Conservation (phyloP, 2,797 vertebrate species). For the Microctenopoma stevenorrisi region DNA sequence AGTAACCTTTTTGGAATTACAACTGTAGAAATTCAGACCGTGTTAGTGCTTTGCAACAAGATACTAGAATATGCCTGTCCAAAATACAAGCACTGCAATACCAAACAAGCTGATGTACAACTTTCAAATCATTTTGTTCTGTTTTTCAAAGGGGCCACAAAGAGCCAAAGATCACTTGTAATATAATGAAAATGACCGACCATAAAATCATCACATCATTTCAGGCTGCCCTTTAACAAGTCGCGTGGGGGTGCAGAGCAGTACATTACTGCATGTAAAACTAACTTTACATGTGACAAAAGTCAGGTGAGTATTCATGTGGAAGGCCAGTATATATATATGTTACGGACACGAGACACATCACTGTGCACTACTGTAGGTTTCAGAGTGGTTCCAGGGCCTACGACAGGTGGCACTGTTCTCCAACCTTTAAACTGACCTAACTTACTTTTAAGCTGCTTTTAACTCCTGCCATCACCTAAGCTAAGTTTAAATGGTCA, state of each 20-base stretch:
- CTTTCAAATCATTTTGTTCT: conserved; percentile 8
- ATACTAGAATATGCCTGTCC: neutral
- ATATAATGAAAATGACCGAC: conserved; percentile 29
- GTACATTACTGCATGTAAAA: neutral
- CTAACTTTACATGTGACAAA: neutral
- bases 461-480: too few species aligned
- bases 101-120: neutral
- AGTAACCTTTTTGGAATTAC: neutral
- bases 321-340: too few species aligned
- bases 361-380: too few species aligned
- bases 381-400: too few species aligned
- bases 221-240: conserved; percentile 7
- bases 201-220: conserved; percentile 42
- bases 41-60: neutral
- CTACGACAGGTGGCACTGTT: too few species aligned
- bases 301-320: too few species aligned
- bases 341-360: too few species aligned
- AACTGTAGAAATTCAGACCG: neutral
- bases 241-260: conserved; percentile 41
- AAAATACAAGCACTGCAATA: neutral
- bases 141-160: conserved; percentile 30
- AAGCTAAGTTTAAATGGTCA: too few species aligned
- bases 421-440: too few species aligned
- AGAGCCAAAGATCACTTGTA: conserved; percentile 55
- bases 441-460: too few species aligned